These are phyloP conservation scores for Phasia obesa DNA, from an alignment of 2,888 invertebrate species.

Conservation along the genomic window DNA sequence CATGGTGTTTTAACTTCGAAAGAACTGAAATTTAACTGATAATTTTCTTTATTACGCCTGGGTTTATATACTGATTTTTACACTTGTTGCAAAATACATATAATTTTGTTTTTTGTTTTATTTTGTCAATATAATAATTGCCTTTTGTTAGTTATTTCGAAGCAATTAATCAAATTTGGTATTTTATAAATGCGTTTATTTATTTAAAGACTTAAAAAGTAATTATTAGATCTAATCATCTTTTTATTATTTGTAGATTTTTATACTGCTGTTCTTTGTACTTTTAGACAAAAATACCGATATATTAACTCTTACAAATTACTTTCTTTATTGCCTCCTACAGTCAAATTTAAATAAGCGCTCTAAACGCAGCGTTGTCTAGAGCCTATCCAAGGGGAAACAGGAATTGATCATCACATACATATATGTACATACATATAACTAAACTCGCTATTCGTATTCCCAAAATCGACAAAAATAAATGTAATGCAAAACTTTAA, in stretches of 20 bases:
- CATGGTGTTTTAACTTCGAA: constrained; percentile 33
- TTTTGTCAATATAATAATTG: background rate
- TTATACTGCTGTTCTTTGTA: background rate
- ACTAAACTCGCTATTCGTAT: too few species aligned
- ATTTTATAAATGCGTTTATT: background rate
- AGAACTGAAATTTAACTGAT: background rate
- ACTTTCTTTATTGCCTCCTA: too few species aligned
- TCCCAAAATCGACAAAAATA: too few species aligned
- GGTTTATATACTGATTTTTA: constrained; percentile 39
- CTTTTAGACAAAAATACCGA: too few species aligned
- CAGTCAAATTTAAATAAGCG: too few species aligned
- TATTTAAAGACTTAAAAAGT: constrained; percentile 16
- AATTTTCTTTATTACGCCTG: background rate
- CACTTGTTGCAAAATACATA: background rate
- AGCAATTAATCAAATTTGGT: constrained; percentile 17
- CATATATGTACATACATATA: too few species aligned
- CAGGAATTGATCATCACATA: too few species aligned
- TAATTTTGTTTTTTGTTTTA: background rate
- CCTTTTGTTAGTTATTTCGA: constrained; percentile 1
- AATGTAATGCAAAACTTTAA: too few species aligned
- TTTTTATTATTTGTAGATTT: background rate
- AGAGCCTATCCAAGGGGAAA: too few species aligned
- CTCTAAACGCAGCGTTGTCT: too few species aligned
- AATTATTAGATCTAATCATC: background rate
- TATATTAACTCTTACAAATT: too few species aligned